These are phyloP conservation scores for Egretta garzetta DNA, from an alignment of 2,113 vertebrate species.

Conservation along the genomic window DNA sequence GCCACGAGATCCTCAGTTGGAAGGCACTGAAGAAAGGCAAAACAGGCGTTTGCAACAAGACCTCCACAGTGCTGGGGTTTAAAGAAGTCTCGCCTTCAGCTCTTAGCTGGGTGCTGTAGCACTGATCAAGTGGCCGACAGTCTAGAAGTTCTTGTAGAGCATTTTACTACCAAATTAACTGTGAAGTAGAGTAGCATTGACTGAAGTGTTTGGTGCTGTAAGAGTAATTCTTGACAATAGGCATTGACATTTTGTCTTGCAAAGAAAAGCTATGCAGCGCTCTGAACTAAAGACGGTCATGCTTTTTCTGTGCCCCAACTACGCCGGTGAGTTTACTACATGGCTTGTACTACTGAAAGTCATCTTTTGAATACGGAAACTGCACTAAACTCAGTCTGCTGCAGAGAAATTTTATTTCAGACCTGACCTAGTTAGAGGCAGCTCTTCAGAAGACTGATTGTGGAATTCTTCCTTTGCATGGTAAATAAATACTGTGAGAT, in stretches of 20 bases:
- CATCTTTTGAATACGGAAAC: constrained; percentile 50
- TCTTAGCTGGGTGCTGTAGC: not conserved
- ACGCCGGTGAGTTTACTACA: constrained; percentile 1
- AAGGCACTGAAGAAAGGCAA: constrained; percentile 31
- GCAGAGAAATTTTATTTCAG: constrained; percentile 30
- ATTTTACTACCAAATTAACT: constrained; percentile 66
- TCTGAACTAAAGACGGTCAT: not conserved
- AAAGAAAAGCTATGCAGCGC: constrained; percentile 52
- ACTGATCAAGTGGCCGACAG: constrained; percentile 36
- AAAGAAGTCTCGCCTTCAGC: not conserved
- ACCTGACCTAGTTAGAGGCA: constrained; percentile 36
- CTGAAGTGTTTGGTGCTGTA: constrained; percentile 66
- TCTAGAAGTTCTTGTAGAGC: constrained; percentile 39
- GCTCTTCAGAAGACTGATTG: constrained; percentile 42
- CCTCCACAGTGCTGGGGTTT: not conserved
- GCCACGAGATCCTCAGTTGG: not conserved
- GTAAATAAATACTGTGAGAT: constrained; percentile 37
- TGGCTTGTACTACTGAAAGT: constrained; percentile 71
- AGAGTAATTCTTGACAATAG: constrained; percentile 51
- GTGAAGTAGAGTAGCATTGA: constrained; percentile 69
- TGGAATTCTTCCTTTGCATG: constrained; percentile 46
- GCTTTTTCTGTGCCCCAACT: not conserved
- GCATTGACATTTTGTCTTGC: constrained; percentile 58
- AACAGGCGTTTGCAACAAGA: not conserved
- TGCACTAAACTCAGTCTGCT: constrained; percentile 65